Base-by-base conservation (phyloP, 2,797 vertebrate species). In the Trachurus trachurus region DNA sequence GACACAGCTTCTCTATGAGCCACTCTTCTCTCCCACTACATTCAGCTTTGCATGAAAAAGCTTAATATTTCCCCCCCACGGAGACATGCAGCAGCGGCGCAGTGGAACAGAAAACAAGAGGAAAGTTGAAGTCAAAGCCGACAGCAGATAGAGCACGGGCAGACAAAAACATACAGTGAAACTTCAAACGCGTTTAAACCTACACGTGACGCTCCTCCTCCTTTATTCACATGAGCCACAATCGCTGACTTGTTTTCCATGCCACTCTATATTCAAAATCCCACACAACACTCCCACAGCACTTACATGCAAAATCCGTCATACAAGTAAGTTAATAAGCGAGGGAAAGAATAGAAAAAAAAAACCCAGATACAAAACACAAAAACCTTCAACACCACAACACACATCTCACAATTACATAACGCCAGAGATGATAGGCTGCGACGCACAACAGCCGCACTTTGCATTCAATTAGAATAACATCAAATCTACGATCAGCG, bases 231-330 rank as follows among this genome's bases (percentile, higher is more conserved):
- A 75, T 61, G 62, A 72, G 78, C 71, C 79, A 81, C 89, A 90
- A 74, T 56, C 44, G 75, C 49, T 74, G 70, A 74, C 64, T 77
- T 88, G 88, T 87, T 84, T 87, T 86, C 75, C 60, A 1, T 57
- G 53, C 19, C 21, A 37, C 50, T 45, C 60, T 73, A 74, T 77
- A 63, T 74, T 63, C 83, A 63, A 11, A 74, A 50, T 74, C 85
- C 89, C 81, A 89, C 89, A 74, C 76, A 67, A 52, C 47, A 66
- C 86, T 76, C 87, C 87, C 69, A 91, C 91, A 47, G 7, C 49
- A 40, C 69, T 52, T 60, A n/a, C 1, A 74, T 70, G 67, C 54
- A 83, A 45, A 80, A 66, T 71, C 56, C 68, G 74, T 22, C 40
- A 21, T 40, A 37, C 64, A 66, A 53, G n/a, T n/a, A n/a, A 40